Conservation (phyloP, 2,888 invertebrate genomes). For the Cylloceria caligata region DNA sequence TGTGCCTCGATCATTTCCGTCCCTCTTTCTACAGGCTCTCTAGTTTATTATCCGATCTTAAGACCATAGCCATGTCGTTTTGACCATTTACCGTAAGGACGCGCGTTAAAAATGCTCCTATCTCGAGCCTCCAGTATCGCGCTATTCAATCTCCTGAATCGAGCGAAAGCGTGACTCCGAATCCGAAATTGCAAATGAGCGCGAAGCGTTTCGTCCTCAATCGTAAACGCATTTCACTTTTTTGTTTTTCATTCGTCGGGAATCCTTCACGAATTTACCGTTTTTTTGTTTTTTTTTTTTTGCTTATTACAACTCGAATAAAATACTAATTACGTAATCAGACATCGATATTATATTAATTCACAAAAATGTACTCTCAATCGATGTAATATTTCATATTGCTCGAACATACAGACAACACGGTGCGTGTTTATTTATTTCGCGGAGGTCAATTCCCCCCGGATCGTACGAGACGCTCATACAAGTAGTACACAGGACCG, state of each 20-base stretch:
- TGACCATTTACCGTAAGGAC: too few species aligned
- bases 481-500: not conserved
- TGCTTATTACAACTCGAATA: not conserved
- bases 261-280: not conserved
- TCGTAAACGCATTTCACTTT: not conserved
- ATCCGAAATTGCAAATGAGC: slow-evolving; percentile 52
- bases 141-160: too few species aligned
- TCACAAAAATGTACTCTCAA: not conserved
- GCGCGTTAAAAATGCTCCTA: too few species aligned
- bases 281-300: not conserved
- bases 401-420: not conserved
- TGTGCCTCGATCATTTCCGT: not conserved
- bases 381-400: not conserved
- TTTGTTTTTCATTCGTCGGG: not conserved
- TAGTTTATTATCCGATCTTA: not conserved
- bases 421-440: slow-evolving; percentile 56
- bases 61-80: too few species aligned
- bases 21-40: not conserved
- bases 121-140: too few species aligned
- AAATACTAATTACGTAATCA: not conserved
- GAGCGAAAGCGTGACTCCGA: slow-evolving; percentile 42
- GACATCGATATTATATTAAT: not conserved
- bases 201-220: slow-evolving; percentile 35
- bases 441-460: slow-evolving; percentile 61
- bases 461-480: not conserved